Percentiles rank a stretch among this genome's conserved stretches.
phyloP scores from a whole-genome alignment of 2,888 invertebrate species.

The Ischnura elegans region DNA sequence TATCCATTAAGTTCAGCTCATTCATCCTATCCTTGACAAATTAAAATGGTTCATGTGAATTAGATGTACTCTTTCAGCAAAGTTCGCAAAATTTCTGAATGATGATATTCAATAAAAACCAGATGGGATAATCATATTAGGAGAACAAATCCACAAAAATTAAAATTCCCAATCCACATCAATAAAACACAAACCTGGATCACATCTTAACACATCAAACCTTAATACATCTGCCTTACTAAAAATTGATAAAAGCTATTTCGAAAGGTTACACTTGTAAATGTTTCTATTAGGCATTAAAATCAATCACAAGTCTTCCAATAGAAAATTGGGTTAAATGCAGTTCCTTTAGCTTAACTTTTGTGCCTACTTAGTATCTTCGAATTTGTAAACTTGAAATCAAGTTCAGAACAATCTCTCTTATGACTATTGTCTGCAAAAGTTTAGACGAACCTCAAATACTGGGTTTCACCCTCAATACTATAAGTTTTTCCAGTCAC shows the following conservation, averaged over 20 bases:
- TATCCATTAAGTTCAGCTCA: neutral
- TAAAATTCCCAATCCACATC: neutral
- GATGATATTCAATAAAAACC: neutral
- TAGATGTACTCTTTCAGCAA: neutral
- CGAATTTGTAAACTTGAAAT: neutral
- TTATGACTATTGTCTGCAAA: neutral
- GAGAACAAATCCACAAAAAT: neutral
- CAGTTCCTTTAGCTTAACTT: neutral
- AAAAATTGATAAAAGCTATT: neutral
- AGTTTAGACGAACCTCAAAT: conserved; percentile 27
- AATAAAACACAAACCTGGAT: neutral
- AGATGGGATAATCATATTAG: neutral
- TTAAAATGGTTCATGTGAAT: neutral
- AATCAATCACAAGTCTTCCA: neutral
- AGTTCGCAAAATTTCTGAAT: neutral
- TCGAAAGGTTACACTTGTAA: neutral
- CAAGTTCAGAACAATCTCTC: neutral
- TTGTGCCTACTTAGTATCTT: conserved; percentile 32
- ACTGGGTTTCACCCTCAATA: conserved; percentile 47
- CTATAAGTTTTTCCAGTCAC: conserved; percentile 15
- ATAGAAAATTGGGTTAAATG: neutral
- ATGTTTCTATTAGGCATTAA: neutral
- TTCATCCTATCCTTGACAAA: neutral
- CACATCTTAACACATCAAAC: neutral
- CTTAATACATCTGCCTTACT: neutral